These are phyloP conservation scores for Falco biarmicus DNA, from an alignment of 2,797 vertebrate genomes.

Conservation along the genomic window DNA sequence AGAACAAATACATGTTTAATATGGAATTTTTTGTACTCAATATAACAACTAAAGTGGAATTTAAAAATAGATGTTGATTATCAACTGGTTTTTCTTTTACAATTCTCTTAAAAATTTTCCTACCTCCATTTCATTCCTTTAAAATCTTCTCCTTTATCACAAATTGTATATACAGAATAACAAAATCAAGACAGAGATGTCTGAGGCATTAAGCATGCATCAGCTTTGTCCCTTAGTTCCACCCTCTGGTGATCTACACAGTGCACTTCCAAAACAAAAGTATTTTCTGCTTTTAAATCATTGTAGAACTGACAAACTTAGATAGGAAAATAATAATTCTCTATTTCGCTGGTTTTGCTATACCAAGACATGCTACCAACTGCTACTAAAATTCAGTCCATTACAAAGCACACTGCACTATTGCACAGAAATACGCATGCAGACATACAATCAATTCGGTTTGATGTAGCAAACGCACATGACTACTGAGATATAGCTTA, in stretches of 20 bases:
- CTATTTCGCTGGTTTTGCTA: neutral
- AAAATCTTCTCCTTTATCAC: neutral
- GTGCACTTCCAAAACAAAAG: neutral
- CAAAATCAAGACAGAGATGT: neutral
- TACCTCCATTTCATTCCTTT: neutral
- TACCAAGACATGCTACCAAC: neutral
- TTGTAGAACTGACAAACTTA: slow-evolving; percentile 12
- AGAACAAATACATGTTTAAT: neutral
- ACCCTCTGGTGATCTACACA: neutral
- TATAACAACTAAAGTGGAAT: neutral
- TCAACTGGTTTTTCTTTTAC: neutral
- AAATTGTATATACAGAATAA: neutral
- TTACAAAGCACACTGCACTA: neutral
- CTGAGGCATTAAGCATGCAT: neutral
- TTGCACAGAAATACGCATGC: neutral
- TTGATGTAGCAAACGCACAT: neutral
- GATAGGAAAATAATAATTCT: slow-evolving; percentile 14
- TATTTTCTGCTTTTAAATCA: neutral
- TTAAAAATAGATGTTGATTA: neutral
- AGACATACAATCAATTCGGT: neutral
- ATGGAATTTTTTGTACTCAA: neutral
- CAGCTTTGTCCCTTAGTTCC: neutral
- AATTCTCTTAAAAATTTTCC: neutral
- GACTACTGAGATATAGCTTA: neutral
- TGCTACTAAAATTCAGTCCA: neutral